Conservation (phyloP, 2,113 vertebrate species). For the Scartelaos histophorus region DNA sequence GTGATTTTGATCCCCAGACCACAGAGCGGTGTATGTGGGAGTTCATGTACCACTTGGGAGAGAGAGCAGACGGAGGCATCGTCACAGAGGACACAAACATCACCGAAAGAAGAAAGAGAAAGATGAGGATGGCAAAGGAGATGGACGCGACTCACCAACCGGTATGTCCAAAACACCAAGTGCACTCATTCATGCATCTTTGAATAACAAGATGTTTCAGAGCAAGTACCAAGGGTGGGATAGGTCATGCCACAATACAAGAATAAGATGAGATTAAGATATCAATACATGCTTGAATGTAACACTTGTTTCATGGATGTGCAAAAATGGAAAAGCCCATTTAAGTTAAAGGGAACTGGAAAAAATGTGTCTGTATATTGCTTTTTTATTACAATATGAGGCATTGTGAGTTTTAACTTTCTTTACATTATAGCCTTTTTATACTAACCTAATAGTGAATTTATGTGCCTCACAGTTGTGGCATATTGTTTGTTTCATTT, state of each 20-base stretch:
- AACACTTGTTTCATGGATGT: too few species aligned
- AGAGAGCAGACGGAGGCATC: slow-evolving; percentile 84
- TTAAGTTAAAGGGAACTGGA: too few species aligned
- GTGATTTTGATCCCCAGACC: slow-evolving; percentile 73
- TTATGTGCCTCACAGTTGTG: neutral
- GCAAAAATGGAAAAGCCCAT: too few species aligned
- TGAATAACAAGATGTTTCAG: neutral
- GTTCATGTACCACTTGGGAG: slow-evolving; percentile 91
- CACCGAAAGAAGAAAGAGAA: slow-evolving; percentile 85
- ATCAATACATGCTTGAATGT: too few species aligned
- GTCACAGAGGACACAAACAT: slow-evolving; percentile 89
- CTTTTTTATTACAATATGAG: neutral
- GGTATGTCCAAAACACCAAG: neutral
- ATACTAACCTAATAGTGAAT: neutral
- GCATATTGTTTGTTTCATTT: neutral
- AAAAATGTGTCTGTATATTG: too few species aligned
- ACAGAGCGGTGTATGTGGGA: slow-evolving; percentile 92
- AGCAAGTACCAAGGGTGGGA: neutral
- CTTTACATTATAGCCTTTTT: neutral
- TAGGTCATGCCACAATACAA: too few species aligned
- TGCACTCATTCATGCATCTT: neutral
- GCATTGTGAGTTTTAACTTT: neutral
- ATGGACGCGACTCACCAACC: slow-evolving; percentile 87
- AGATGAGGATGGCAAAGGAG: slow-evolving; percentile 85
- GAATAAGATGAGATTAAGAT: too few species aligned